These are phyloP conservation scores for Catostylus mosaicus DNA, from an alignment of 30 jellyfish, hydroid and myxozoan species.

Conservation along the genomic window DNA sequence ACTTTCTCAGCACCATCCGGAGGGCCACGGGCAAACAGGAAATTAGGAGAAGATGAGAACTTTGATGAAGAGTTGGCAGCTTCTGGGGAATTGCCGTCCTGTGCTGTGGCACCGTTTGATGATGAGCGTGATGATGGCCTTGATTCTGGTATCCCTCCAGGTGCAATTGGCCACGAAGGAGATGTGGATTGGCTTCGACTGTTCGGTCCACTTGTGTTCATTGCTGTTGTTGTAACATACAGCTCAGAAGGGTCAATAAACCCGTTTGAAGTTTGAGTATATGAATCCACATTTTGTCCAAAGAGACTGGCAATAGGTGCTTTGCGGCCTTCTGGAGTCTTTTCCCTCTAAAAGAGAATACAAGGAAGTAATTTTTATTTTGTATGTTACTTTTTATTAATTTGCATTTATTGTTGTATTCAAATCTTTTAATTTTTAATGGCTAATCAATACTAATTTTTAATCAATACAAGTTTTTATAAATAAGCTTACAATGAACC, in stretches of 20 bases:
- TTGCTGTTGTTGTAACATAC: conserved; percentile 5
- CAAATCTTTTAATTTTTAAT: too few relatives aligned
- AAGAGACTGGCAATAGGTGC: conserved; percentile 86
- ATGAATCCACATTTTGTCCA: conserved; percentile 76
- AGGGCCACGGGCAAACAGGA: conserved; percentile 98
- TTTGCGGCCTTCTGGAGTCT: conserved; percentile 96
- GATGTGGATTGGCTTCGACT: conserved; percentile 93
- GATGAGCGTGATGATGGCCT: conserved; percentile 72
- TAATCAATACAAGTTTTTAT: too few relatives aligned
- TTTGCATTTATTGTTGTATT: too few relatives aligned
- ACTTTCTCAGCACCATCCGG: conserved; percentile 99
- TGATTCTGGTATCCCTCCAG: conserved; percentile 76
- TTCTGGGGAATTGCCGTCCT: conserved; percentile 79
- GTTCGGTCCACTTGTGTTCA: conserved; percentile 72
- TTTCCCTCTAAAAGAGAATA: conserved; percentile 63
- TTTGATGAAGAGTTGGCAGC: conserved; percentile 59
- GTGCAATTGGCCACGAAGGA: conserved; percentile 93
- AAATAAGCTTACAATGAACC: too few relatives aligned
- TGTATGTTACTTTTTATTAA: too few relatives aligned
- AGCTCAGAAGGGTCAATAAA: conserved; percentile 83
- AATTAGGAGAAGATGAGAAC: conserved; percentile 96
- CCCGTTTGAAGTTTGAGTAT: conserved; percentile 90
- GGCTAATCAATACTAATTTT: too few relatives aligned
- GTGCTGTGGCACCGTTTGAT: conserved; percentile 57
- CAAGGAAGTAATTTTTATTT: too few relatives aligned